Conservation (phyloP, 2,113 vertebrate genomes). For the Saguinus midas region DNA sequence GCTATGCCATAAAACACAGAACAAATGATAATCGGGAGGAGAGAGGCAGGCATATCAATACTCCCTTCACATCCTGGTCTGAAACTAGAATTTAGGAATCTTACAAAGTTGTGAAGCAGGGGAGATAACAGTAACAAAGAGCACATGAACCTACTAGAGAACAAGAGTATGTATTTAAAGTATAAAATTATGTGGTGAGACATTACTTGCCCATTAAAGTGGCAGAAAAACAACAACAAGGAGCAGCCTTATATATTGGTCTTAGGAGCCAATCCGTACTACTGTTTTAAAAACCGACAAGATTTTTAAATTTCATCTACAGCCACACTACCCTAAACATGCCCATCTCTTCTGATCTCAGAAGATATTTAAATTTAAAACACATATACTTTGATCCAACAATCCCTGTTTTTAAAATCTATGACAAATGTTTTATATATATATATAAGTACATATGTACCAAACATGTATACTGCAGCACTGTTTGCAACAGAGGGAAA, state of each 20-base stretch:
- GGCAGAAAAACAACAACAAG: neutral
- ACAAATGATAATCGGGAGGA: neutral
- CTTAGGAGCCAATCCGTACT: neutral
- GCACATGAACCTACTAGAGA: neutral
- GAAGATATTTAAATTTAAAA: conserved; percentile 26
- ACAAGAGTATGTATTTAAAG: neutral
- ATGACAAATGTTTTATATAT: neutral
- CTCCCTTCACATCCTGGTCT: neutral
- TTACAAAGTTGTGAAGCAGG: neutral
- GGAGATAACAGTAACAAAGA: neutral
- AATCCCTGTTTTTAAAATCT: conserved; percentile 12
- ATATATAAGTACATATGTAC: neutral
- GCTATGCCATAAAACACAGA: neutral
- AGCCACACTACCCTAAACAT: no score
- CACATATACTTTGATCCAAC: neutral
- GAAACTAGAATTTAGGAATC: conserved; percentile 28
- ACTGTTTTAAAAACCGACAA: neutral
- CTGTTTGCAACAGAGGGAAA: neutral
- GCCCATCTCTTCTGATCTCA: no score
- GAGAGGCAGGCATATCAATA: neutral
- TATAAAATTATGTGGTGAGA: neutral
- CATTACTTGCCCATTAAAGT: neutral
- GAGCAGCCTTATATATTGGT: neutral
- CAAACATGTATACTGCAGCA: neutral
- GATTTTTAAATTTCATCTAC: no score